Conservation (phyloP, 2,113 vertebrate genomes). For the Mirza zaza region DNA sequence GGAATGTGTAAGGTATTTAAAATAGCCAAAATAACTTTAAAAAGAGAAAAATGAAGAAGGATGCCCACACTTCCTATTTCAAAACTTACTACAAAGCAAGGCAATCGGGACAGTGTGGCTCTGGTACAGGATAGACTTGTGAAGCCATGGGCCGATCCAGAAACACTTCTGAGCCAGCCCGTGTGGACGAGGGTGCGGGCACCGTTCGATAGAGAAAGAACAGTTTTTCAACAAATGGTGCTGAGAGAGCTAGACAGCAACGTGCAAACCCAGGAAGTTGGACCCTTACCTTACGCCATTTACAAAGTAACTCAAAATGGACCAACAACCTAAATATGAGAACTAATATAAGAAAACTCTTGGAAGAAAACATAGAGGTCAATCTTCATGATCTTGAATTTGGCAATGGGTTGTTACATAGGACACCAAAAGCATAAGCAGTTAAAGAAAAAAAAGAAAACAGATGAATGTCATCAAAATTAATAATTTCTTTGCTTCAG, state of each 20-base stretch:
- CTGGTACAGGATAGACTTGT: rapidly evolving
- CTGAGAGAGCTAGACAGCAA: neutral
- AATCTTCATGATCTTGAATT: neutral
- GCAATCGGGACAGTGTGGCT: rapidly evolving
- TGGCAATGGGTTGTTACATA: neutral
- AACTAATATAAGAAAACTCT: neutral
- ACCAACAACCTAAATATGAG: neutral
- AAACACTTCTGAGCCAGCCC: neutral
- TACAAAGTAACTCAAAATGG: neutral
- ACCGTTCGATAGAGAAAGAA: neutral
- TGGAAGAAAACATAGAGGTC: neutral
- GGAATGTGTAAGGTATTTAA: neutral
- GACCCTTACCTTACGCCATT: neutral
- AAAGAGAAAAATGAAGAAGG: neutral
- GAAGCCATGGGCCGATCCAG: rapidly evolving
- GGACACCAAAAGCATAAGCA: neutral
- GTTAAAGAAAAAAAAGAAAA: neutral
- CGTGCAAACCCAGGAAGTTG: neutral
- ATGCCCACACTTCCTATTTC: neutral
- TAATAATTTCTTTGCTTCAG: neutral
- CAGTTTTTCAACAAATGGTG: neutral
- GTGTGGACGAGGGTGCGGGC: too few relatives aligned
- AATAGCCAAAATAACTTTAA: neutral
- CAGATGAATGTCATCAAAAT: neutral
- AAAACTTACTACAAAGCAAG: too few relatives aligned